Evolutionary conservation across 2,888 invertebrate species (phyloP), one percentile per base, ranked within the genome.

Genomic region (Eupeodes luniger): DNA sequence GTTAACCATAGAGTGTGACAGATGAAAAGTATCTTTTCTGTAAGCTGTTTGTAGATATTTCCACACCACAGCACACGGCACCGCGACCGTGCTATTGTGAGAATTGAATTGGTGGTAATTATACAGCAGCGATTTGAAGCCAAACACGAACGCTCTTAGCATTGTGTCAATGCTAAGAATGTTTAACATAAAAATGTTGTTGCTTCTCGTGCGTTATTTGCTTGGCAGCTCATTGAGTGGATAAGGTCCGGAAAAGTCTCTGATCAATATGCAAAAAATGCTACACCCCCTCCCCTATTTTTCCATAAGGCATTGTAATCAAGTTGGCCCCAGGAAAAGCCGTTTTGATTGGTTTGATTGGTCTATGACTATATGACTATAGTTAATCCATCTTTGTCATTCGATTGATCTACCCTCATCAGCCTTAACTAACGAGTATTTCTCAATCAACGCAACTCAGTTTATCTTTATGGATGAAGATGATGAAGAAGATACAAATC

Each of bases 161-260:
- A 57, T 85, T 75, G 85, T 88, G 78, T 81, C 87, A 87, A 87
- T 80, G 80, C 75, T 81, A 75, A 70, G 64, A 78, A 69, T 85
- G 78, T 66, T 84, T 86, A 83, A 47, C 86, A 86, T 79, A 83
- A 82, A 51, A 55, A 69, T 81, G 72, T 77, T 69, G 69, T 57
- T 66, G 47, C 47, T 75, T 19, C 57, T 59, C 44, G 72, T 64
- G 66, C 44, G 40, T 40, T 66, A 51, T 81, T 80, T 78, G 55
- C 7, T 16, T 4, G 40, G 40, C 27, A 27, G 5, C 14, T 14
- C 74, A 19, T 74, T 82, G 82, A 34, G 34, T 51, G 19, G 12
- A 75, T 82, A 59, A 86, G 72, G 84, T 87, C 77, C 77, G 79
- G 80, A 76, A 87, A 84, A 79, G 61, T 51, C 51, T 74, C 47